phyloP scores from a whole-genome alignment of 2,888 invertebrate genomes.

The Amiota minor region DNA sequence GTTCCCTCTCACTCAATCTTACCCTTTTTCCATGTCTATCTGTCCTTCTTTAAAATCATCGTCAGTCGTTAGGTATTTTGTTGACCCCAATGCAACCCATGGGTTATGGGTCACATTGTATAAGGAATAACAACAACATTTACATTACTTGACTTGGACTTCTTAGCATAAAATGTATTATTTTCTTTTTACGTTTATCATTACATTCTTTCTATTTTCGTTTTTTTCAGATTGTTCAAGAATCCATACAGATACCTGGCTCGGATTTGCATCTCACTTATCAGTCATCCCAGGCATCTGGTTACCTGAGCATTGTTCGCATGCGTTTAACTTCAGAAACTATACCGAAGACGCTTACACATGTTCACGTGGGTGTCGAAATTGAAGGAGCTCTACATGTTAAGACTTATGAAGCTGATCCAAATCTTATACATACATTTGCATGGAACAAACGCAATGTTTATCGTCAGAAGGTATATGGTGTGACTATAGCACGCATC shows the following conservation, averaged over 20 bases:
- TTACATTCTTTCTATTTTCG: conserved; percentile 31
- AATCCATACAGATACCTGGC: conserved; percentile 94
- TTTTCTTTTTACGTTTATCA: background rate
- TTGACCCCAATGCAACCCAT: no score
- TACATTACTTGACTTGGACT: conserved; percentile 35
- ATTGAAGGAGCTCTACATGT: conserved; percentile 95
- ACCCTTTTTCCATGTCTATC: no score
- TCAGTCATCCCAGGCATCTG: conserved; percentile 94
- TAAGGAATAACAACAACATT: conserved; percentile 46
- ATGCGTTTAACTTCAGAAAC: conserved; percentile 87
- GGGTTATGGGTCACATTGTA: background rate
- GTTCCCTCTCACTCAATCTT: background rate
- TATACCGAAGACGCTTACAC: conserved; percentile 86
- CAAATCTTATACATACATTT: conserved; percentile 94
- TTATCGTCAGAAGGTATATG: conserved; percentile 96
- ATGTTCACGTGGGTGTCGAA: conserved; percentile 93
- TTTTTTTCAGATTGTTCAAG: conserved; percentile 89
- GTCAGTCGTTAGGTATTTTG: no score
- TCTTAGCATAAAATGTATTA: conserved; percentile 1
- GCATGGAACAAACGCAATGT: conserved; percentile 99
- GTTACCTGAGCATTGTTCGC: conserved; percentile 93
- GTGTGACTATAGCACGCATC: conserved; percentile 88
- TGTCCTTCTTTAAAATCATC: no score
- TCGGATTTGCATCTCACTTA: conserved; percentile 95
- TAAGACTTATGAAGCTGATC: conserved; percentile 95